phyloP scores from a whole-genome alignment of 1,140 invertebrate species.

The Polypedilum pembai region DNA sequence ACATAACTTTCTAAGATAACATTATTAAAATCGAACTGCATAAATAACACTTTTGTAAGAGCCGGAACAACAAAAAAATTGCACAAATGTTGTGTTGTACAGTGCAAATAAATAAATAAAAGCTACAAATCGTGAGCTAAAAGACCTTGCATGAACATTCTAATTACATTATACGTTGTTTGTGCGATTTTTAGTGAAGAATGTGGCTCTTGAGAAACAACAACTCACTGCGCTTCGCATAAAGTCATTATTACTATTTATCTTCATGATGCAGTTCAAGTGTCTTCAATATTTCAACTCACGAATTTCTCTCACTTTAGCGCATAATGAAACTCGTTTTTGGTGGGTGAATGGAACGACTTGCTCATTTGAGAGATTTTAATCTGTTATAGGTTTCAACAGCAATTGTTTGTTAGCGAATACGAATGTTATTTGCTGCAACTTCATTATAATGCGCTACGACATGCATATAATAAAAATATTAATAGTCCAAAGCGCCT shows the following conservation, averaged over 20 bases:
- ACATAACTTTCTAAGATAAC: too few species aligned
- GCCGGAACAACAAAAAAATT: neutral
- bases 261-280: neutral
- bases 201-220: neutral
- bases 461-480: constrained; percentile 19
- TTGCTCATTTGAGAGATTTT: neutral
- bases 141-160: constrained; percentile 21
- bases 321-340: neutral
- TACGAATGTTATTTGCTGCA: neutral
- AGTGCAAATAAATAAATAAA: neutral
- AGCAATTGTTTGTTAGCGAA: constrained; percentile 15
- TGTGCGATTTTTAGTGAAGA: neutral
- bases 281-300: too few species aligned
- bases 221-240: constrained; percentile 1
- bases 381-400: constrained; percentile 13
- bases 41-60: neutral
- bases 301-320: neutral
- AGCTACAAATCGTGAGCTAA: constrained; percentile 1
- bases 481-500: constrained; percentile 11
- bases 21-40: neutral
- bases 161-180: constrained; percentile 18
- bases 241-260: neutral
- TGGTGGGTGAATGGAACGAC: neutral
- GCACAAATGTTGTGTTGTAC: constrained; percentile 10
- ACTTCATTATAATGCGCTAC: constrained; percentile 6